Base-by-base conservation (phyloP, 2,797 vertebrate genomes). In the Malacoraja senta region DNA sequence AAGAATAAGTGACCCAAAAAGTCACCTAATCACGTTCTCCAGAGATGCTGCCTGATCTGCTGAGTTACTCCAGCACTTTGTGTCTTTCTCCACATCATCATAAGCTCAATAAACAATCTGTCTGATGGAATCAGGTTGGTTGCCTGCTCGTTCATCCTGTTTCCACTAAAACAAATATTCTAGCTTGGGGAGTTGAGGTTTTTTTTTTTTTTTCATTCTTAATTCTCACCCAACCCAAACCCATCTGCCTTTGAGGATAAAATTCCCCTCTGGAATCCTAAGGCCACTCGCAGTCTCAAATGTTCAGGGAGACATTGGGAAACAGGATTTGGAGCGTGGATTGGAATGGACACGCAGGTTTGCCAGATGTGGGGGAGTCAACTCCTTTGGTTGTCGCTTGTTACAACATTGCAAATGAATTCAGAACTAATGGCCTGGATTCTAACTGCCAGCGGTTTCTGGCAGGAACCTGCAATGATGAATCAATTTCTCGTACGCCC, bases 371-470 rank as follows among this genome's bases (percentile, higher is more conserved):
- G 81, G 58, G 24, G 24, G 21, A 61, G 29, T 58, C 24, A 61
- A 61, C 58, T 84, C 3, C 44, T 84, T 29, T 29, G 53, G 81
- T 61, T 84, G 81, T 10, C 58, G n/a, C n/a, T 3, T 61, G 53
- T 29, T 12, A 58, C 44, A 84, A 38, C 81, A 29, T 81, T 61
- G 3, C 53, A 84, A 74, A 58, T 84, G 24, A 84, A 84, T 84
- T 84, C 53, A 61, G 29, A 84, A 44, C 8, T 86, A 63, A 86
- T 0, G 29, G 26, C 26, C 26, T 63, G 58, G 24, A 86, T 63
- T 86, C n/a, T 86, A 86, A 63, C 58, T 86, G 26, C 83, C 83
- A 86, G 83, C 12, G 12, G 4, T 86, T 86, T 86, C 83, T n/a
- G 53, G 83, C 53, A 86, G 53, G 26, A 86, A 63, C 63, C 44